Evolutionary conservation across 1,140 invertebrate genomes (phyloP).

Genomic region (Drosophila insularis): DNA sequence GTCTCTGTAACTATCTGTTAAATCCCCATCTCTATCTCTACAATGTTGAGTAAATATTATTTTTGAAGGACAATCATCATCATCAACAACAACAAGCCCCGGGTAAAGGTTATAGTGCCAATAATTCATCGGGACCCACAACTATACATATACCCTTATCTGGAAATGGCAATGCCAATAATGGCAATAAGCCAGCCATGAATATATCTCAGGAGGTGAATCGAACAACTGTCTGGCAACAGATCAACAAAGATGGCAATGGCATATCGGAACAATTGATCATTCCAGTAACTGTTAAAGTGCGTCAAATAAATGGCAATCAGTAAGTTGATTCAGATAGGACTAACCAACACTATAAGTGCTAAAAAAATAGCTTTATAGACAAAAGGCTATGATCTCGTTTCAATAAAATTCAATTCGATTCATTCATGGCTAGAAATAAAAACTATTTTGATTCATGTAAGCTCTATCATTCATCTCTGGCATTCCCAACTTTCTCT

Average conservation of each 20-base stretch:
- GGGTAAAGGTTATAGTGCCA: slow-evolving; percentile 65
- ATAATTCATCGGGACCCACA: slow-evolving; percentile 50
- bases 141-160: slow-evolving; percentile 84
- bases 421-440: slow-evolving; percentile 3
- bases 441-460: background rate
- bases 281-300: slow-evolving; percentile 73
- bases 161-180: slow-evolving; percentile 85
- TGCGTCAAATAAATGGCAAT: slow-evolving; percentile 78
- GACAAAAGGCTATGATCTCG: background rate
- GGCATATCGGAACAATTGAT: slow-evolving; percentile 72
- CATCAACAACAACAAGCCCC: slow-evolving; percentile 53
- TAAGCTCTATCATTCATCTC: slow-evolving; percentile 1
- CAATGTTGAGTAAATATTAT: slow-evolving; percentile 49
- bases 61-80: slow-evolving; percentile 75
- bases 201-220: slow-evolving; percentile 97
- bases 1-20: slow-evolving; percentile 18
- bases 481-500: slow-evolving; percentile 42
- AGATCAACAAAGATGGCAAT: slow-evolving; percentile 86
- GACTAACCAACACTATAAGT: background rate
- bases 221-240: slow-evolving; percentile 96
- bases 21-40: slow-evolving; percentile 17
- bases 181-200: slow-evolving; percentile 90
- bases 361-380: background rate
- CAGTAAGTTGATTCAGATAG: slow-evolving; percentile 68
- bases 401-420: background rate